Evolutionary conservation across 2,888 invertebrate species (phyloP).

Genomic region (Ectemnius continuus): DNA sequence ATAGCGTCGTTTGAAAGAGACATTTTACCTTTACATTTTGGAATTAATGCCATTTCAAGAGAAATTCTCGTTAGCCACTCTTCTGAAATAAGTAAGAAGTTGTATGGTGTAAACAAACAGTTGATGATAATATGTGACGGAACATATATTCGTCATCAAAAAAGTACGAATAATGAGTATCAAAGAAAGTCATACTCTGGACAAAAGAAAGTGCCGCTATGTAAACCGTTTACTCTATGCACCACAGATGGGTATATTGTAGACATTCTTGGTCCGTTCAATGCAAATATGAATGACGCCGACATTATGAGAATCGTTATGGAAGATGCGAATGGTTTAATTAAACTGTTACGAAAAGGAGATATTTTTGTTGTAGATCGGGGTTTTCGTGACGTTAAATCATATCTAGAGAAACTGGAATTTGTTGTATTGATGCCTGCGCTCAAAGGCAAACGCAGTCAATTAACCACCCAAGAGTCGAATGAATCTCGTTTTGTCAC

Average conservation of each 20-base stretch:
- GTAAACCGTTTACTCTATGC: constrained; percentile 62
- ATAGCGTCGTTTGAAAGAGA: constrained; percentile 57
- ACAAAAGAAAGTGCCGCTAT: constrained; percentile 58
- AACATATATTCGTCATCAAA: constrained; percentile 52
- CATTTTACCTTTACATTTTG: constrained; percentile 49
- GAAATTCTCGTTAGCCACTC: constrained; percentile 46
- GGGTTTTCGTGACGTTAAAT: constrained; percentile 57
- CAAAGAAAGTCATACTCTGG: constrained; percentile 53
- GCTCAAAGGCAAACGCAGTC: constrained; percentile 56
- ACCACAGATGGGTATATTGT: constrained; percentile 56
- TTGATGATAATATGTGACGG: constrained; percentile 50
- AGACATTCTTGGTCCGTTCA: constrained; percentile 55
- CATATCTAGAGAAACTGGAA: constrained; percentile 34
- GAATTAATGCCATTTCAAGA: constrained; percentile 34
- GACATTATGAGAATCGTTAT: constrained; percentile 53
- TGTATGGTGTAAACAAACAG: constrained; percentile 32
- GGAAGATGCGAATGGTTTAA: constrained; percentile 44
- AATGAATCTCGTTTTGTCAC: constrained; percentile 45
- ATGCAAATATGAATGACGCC: constrained; percentile 59
- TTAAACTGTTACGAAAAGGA: constrained; percentile 39
- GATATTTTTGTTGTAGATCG: constrained; percentile 57
- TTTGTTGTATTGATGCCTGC: constrained; percentile 47
- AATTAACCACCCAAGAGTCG: constrained; percentile 52
- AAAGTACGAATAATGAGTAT: constrained; percentile 52
- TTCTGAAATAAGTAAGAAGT: constrained; percentile 32